Base-by-base conservation (phyloP, 37 sponge, comb jelly and placozoan genomes). In the Diacarnus erythraeanus region DNA sequence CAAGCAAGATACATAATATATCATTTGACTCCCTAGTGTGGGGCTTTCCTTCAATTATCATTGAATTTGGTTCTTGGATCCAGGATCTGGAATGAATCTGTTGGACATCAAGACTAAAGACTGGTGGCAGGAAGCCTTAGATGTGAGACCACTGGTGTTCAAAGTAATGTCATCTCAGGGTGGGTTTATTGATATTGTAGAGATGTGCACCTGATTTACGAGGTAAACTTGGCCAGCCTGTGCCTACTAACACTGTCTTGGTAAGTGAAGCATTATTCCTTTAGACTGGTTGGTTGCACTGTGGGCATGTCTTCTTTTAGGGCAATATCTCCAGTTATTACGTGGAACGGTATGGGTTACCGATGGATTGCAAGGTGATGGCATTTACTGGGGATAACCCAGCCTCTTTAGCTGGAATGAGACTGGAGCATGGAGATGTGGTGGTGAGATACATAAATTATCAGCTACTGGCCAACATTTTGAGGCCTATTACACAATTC, bases 11-110 rank as follows among this genome's bases (percentile, higher is more conserved):
- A n/a, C n/a, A n/a, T n/a, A n/a, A n/a, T n/a, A n/a, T n/a, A 31
- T 2, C 31, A 27, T 67, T 80, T 37, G 20, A 72, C 40, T 2
- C 30, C 47, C n/a, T 18, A 38, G 75, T 12, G 51, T 74, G 42
- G 26, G 57, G 12, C 56, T 21, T 71, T 17, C 29, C 22, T 9
- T 71, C 29, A 9, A 42, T 36, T 3, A 38, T 12, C 6, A 5
- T 17, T 31, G 37, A 22, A n/a, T 65, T 20, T 20, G 1, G 12
- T 29, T 6, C 67, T 26, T 47, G 61, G 22, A 26, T 47, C 6
- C 54, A 94, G 94, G 97, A 8, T 97, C 97, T 41, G 97, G 97
- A 66, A 97, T 97, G 97, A 97, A 97, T 68, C 80, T 97, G n/a
- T 26, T 94, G 77, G 90, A 97, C 43, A 92, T 97, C 31, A 57